Base-by-base conservation (phyloP, 2,113 vertebrate species). In the Protomyctophum bolini region DNA sequence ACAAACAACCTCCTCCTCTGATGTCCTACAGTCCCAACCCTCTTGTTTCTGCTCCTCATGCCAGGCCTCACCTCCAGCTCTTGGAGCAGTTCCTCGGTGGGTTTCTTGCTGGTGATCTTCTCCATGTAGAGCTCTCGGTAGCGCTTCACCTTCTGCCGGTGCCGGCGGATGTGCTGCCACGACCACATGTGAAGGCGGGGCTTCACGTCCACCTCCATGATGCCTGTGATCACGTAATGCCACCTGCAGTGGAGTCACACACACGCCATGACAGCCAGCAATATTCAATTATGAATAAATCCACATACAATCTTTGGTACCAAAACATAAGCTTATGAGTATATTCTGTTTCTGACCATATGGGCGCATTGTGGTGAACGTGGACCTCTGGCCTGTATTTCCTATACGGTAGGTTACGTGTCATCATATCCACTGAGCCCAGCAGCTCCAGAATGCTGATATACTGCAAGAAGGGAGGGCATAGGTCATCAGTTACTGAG, bases 401-500 rank as follows among this genome's bases (percentile, higher is more conserved):
- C 78, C 97, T 94, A 59, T 98, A 99, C 0, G 98, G 98, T n/a
- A 97, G 85, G 86, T 98, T 99, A 33, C 96, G 94, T 29, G 93
- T 94, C 98, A 99, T 98, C 96, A 97, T 94, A 89, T 98, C 96
- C 80, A 99, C 76, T 21, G 98, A 99, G 65, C 96, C 95, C 80
- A 99, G 94, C 72, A 99, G 93, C 84, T 99, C 97, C 94, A 99
- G 93, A 73, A 98, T 92, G 89, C 98, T 99, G 89, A 98, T 95
- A 83, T 99, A 99, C 98, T 98, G 71, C 33, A 91, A 79, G 46
- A 11, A 67, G 68, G 74, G 89, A 12, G 76, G 62, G 61, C 28
- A 55, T 33, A 74, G 72, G 48, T 51, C 54, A 80, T 14, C 6
- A 45, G 66, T 83, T 73, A 81, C 15, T 50, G 33, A 45, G 8